Evolutionary conservation across 2,797 vertebrate species (phyloP), one percentile per base, ranked within the genome.

Genomic region (Melanotaenia maccullochi): DNA sequence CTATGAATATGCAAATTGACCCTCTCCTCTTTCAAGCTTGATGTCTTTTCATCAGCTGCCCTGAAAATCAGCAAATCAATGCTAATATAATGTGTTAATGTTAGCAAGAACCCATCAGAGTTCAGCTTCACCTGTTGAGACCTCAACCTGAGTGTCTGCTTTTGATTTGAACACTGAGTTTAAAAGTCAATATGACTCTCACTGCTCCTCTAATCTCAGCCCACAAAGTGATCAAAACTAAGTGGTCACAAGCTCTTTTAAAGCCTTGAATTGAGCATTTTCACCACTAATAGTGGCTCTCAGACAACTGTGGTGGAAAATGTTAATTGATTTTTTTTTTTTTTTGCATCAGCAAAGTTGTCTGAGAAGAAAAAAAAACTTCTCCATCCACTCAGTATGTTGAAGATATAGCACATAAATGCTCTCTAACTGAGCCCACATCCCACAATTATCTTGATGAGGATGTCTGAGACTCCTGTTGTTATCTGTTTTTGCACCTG

Each of bases 401-500:
- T 6, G 1, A 30, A n/a, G 3, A 25, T 11, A 25, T 35, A 25
- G 47, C 6, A 49, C 24, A 51, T 80, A 5, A 70, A 47, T 72
- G 24, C 68, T 68, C 66, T 65, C 55, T 65, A 71, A 73, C 60
- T 44, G 60, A 78, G 32, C 61, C 35, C 13, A 36, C 68, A 18
- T 63, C 30, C 57, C 60, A 60, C 55, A 75, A 67, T 77, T 65
- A 87, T 70, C 72, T 58, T 57, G 55, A 78, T 68, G 35, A 63
- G 80, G 60, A 60, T 68, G 51, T 73, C 76, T 33, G 71, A 76
- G 61, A 72, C 49, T 55, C 13, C 32, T 68, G 65, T 73, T 81
- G 71, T 79, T 87, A 77, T 89, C 66, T 82, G 61, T 52, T 40
- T 65, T 75, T 75, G 68, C 55, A 32, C 74, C 75, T 78, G 76